These are phyloP conservation scores for Caloenas nicobarica DNA, from an alignment of 2,113 vertebrate genomes.

Conservation along the genomic window DNA sequence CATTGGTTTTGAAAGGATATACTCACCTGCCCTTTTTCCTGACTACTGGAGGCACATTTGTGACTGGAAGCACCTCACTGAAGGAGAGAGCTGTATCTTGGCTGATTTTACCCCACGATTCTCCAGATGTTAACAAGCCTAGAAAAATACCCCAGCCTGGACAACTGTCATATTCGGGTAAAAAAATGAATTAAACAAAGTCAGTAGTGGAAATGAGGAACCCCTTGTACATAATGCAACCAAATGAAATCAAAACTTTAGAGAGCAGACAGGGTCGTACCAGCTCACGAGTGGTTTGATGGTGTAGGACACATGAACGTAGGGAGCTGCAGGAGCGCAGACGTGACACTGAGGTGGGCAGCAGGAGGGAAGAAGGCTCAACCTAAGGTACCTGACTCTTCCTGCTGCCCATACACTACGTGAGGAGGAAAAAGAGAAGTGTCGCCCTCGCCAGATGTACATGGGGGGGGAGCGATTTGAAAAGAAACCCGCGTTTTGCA, in stretches of 20 bases:
- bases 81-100: background rate
- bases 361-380: background rate
- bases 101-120: background rate
- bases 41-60: background rate
- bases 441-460: background rate
- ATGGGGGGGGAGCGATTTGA: too few relatives aligned
- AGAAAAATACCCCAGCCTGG: background rate
- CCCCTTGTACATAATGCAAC: background rate
- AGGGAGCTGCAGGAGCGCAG: background rate
- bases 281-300: too few relatives aligned
- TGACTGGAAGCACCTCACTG: background rate
- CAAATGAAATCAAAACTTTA: background rate
- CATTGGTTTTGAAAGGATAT: background rate
- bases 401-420: fast-evolving
- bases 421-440: too few relatives aligned
- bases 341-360: fast-evolving
- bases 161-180: background rate
- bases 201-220: background rate
- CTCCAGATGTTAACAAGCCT: background rate
- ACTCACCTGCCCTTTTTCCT: background rate
- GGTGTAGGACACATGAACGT: background rate
- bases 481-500: too few relatives aligned
- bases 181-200: background rate
- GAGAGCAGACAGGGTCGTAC: background rate
- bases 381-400: background rate